These are phyloP conservation scores for Julus scanicus DNA, from an alignment of 2,888 invertebrate genomes.

Conservation along the genomic window DNA sequence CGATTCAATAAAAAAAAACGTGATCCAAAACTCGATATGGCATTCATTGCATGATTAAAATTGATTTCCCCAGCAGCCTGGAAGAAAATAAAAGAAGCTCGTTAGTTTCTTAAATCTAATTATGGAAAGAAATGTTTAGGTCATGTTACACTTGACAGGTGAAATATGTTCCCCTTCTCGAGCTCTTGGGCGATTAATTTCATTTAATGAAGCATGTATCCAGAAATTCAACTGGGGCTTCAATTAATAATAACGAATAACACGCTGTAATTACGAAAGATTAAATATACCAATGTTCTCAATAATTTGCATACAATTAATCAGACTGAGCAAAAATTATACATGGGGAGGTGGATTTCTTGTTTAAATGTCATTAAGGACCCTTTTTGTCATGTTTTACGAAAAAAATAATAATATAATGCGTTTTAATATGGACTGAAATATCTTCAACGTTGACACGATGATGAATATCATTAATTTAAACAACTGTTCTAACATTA, in stretches of 20 bases:
- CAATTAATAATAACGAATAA: slow-evolving; percentile 33
- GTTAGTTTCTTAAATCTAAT: slow-evolving; percentile 12
- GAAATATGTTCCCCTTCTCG: slow-evolving; percentile 17
- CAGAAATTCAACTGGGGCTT: background rate
- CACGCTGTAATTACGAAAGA: slow-evolving; percentile 18
- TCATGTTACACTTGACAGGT: slow-evolving; percentile 26
- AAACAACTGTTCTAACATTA: background rate
- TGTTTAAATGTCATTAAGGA: background rate
- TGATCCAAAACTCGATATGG: background rate
- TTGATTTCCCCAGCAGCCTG: slow-evolving; percentile 25
- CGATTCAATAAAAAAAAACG: background rate
- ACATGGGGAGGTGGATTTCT: background rate
- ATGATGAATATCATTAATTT: slow-evolving; percentile 19
- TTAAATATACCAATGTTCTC: slow-evolving; percentile 33
- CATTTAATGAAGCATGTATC: slow-evolving; percentile 33
- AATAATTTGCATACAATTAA: slow-evolving; percentile 27
- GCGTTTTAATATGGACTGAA: background rate
- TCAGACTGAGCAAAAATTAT: background rate
- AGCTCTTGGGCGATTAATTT: slow-evolving; percentile 15
- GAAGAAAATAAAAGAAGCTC: slow-evolving; percentile 33
- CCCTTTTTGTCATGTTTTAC: background rate
- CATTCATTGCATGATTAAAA: slow-evolving; percentile 28
- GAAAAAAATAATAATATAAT: background rate
- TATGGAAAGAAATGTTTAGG: slow-evolving; percentile 33
- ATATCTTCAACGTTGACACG: too few relatives aligned